Evolutionary conservation across 2,888 invertebrate genomes (phyloP), one percentile per base, ranked within the genome.

Genomic region (Thymelicus sylvestris): DNA sequence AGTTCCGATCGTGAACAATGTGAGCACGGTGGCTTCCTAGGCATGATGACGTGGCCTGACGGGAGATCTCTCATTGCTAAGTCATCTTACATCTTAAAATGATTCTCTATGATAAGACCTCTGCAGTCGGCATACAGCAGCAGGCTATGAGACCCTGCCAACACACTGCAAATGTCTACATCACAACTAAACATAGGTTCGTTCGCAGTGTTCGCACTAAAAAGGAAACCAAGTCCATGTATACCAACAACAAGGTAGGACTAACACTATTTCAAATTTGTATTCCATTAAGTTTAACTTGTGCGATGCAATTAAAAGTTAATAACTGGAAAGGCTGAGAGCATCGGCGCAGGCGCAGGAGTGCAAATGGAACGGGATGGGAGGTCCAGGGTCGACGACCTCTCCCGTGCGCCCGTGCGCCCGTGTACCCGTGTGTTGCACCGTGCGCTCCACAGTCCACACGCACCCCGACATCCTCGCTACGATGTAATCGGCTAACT

Each of bases 401-500:
- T 65, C 62, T 12, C 67, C 19, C 52, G 52, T 15, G 19, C 10
- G 6, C 15, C 13, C 5, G 15, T 6, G 10, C 15, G 52, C 13
- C 7, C 8, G 52, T 19, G 8, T 5, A 8, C 52, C 2, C 48
- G 48, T 31, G 31, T 31, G 31, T 31, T 31, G 31, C 31, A 3
- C 31, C 31, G 31, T 31, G 31, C 31, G 31, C 50, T n/a, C 50
- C 50, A 6, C 50, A 50, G 15, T n/a, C 50, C 50, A 6, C 50
- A 50, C 50, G 31, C 57, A 44, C 19, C 55, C 63, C 48, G 63
- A 52, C 52, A 52, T 19, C 50, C 59, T 59, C 12, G 31, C 55
- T 48, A 64, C 69, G 69, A 69, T 69, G 64, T 69, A 69, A 69
- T 69, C 69, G 47, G 47, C 39, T 59, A 48, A 69, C n/a, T 69